These are phyloP conservation scores for Heteronetta atricapilla DNA, from an alignment of 2,113 vertebrate species.

Conservation along the genomic window DNA sequence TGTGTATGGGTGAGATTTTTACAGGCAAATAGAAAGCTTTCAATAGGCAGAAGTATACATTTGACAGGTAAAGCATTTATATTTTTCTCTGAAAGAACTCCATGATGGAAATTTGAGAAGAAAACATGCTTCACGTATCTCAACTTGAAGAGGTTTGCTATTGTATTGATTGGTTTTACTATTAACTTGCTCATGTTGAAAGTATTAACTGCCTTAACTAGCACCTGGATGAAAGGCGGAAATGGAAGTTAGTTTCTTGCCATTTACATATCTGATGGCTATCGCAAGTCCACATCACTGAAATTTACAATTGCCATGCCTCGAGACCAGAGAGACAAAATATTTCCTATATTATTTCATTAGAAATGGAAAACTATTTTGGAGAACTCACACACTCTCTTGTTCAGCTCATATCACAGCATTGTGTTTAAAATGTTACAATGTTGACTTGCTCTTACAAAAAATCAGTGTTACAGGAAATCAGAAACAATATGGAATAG, in stretches of 20 bases:
- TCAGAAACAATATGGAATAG: conserved; percentile 74
- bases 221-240: neutral
- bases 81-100: neutral
- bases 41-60: neutral
- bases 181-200: neutral
- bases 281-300: neutral
- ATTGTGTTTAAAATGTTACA: conserved; percentile 44
- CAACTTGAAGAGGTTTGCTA: neutral
- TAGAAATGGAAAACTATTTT: conserved; percentile 19
- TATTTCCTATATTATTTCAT: conserved; percentile 12
- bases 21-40: conserved; percentile 1
- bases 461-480: conserved; percentile 69
- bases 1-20: neutral
- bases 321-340: conserved; percentile 1
- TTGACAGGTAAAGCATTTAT: neutral
- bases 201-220: neutral
- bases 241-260: neutral
- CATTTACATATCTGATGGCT: neutral
- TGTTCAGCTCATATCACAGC: neutral
- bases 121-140: neutral
- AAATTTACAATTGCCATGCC: neutral
- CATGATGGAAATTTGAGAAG: neutral
- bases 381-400: neutral
- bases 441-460: conserved; percentile 56
- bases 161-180: neutral